Conservation (phyloP, 2,888 invertebrate species). For the Camptogramma bilineatum region DNA sequence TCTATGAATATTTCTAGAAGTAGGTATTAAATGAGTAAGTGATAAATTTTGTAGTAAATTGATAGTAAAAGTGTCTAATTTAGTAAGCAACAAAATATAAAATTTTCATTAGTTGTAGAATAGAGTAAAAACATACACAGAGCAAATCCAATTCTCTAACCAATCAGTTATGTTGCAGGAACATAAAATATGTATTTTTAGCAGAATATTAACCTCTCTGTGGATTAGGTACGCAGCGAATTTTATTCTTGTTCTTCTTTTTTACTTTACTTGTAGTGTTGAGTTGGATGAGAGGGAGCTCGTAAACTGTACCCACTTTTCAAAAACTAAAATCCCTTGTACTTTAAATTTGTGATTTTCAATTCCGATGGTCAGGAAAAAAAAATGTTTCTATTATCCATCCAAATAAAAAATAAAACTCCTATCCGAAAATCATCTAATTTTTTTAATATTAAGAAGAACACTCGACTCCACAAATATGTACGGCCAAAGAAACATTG, state of each 20-base stretch:
- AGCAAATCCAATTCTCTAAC: conserved; percentile 52
- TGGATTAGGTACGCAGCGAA: conserved; percentile 56
- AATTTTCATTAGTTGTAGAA: not conserved
- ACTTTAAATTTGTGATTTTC: not conserved
- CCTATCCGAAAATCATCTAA: too few species aligned
- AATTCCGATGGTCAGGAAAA: too few species aligned
- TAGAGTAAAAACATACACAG: conserved; percentile 3
- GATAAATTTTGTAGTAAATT: too few species aligned
- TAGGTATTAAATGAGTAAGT: too few species aligned
- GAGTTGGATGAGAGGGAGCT: not conserved
- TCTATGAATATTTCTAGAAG: too few species aligned
- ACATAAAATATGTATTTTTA: conserved; percentile 60
- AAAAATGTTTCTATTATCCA: too few species aligned
- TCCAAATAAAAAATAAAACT: too few species aligned
- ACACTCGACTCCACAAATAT: too few species aligned
- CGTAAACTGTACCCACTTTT: too few species aligned
- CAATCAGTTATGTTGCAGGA: conserved; percentile 57
- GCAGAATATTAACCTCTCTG: conserved; percentile 55
- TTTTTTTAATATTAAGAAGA: too few species aligned
- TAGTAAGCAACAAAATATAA: conserved; percentile 35
- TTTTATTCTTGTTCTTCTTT: conserved; percentile 53
- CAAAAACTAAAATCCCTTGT: too few species aligned
- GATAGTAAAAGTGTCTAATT: not conserved
- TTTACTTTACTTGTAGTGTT: not conserved
- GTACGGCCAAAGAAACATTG: too few species aligned